Base-by-base conservation (phyloP, 2,797 vertebrate genomes). In the Anniella stebbinsi region DNA sequence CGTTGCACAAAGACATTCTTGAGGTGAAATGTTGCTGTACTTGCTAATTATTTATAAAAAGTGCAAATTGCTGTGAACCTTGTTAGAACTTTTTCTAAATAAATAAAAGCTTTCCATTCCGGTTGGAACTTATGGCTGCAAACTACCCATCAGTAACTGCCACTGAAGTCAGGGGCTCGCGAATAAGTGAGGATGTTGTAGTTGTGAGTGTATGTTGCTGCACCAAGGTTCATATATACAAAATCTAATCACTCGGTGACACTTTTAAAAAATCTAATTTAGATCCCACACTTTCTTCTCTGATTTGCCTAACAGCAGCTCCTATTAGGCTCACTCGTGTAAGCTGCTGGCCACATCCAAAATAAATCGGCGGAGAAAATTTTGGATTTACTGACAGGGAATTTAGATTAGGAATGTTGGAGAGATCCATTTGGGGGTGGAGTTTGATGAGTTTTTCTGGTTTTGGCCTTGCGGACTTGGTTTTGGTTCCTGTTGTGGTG, bases 41-140 rank as follows among this genome's bases (percentile, higher is more conserved):
- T 57, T 21, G 63, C 45, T 2, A 70, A 13, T 7, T 83, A 76
- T 77, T 81, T 78, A 0, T 23, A 72, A 82, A 41, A 92, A 3
- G 80, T 91, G n/a, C 7, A 95, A 86, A 87, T 41, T 48, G 23
- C 0, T 69, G 8, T 73, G 51, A 86, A 80, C 21, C 57, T 72
- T 80, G 72, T 73, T 73, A 89, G 63, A 36, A 84, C n/a, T 80
- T 80, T 89, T 30, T 6, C 12, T 15, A 66, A 81, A 75, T 70
- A 78, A 69, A 84, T 75, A 84, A 84, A 77, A 8, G 1, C 0
- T 70, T 76, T 67, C 7, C 30, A 12, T 78, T 80, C 60, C 51
- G 4, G 13, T 9, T 54, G 13, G 12, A 69, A 87, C 15, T 70
- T 80, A 21, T 70, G 48, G 76, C 63, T 77, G 48, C n/a, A 38